Evolutionary conservation across 2,113 vertebrate species (phyloP).

Genomic region (Atherinomorus stipes): DNA sequence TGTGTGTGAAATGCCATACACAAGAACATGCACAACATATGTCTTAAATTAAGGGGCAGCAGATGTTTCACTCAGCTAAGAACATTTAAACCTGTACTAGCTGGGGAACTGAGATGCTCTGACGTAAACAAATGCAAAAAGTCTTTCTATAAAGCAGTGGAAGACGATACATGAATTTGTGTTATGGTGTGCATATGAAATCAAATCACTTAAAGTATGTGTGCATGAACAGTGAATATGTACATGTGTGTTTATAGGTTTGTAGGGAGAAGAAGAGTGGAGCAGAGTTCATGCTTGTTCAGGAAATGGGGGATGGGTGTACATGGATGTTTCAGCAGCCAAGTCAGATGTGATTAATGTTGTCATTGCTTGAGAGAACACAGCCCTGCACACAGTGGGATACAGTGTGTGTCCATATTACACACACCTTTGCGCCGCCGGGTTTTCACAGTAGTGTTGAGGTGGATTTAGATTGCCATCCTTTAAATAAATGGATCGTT

Average conservation of each 20-base stretch:
- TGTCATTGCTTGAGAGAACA: slow-evolving; percentile 68
- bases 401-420: slow-evolving; percentile 13
- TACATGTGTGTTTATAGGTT: not conserved
- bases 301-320: slow-evolving; percentile 68
- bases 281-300: slow-evolving; percentile 46
- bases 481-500: slow-evolving; percentile 34
- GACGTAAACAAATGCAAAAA: slow-evolving; percentile 11
- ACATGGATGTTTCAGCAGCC: slow-evolving; percentile 67
- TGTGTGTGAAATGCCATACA: not conserved
- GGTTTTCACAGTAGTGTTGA: slow-evolving; percentile 2
- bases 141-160: no score
- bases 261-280: slow-evolving; percentile 5
- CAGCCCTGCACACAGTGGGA: slow-evolving; percentile 40
- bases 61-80: slow-evolving; percentile 30
- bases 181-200: no score
- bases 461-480: slow-evolving; percentile 2
- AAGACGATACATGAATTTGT: no score
- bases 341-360: slow-evolving; percentile 83
- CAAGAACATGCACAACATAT: not conserved
- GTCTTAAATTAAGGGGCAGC: slow-evolving; percentile 26
- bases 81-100: slow-evolving; percentile 52
- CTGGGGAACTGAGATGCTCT: slow-evolving; percentile 28
- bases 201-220: no score
- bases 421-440: slow-evolving; percentile 4
- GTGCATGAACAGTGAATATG: not conserved